Evolutionary conservation across 1,140 invertebrate genomes (phyloP).

Genomic region (Eumaeus atala): DNA sequence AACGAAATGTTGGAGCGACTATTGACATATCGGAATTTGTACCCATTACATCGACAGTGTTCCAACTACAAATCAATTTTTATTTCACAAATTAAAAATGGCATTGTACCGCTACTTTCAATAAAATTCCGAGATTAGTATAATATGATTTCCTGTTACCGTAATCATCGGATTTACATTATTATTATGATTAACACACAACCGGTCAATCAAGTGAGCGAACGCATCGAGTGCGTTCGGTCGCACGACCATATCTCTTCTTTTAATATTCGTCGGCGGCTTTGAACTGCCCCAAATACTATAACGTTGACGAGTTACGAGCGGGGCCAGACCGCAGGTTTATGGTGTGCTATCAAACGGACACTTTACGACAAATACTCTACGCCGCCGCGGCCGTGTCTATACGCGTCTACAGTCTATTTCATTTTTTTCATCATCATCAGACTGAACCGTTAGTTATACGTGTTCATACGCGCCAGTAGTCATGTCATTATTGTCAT

Average conservation of each 20-base stretch:
- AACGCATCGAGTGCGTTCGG: slow-evolving; percentile 29
- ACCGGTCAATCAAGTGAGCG: slow-evolving; percentile 50
- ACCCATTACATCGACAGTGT: too few species aligned
- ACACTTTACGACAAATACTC: slow-evolving; percentile 48
- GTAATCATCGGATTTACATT: slow-evolving; percentile 7
- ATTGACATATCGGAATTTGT: too few species aligned
- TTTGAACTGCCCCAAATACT: slow-evolving; percentile 68
- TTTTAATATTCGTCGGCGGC: slow-evolving; percentile 62
- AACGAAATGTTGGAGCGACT: too few species aligned
- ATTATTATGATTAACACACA: slow-evolving; percentile 14
- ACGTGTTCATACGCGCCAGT: too few species aligned
- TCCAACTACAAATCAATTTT: too few species aligned
- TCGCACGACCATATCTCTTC: slow-evolving; percentile 59
- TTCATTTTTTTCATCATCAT: too few species aligned
- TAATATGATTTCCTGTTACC: slow-evolving; percentile 9
- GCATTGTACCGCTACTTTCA: slow-evolving; percentile 4
- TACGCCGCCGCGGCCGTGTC: slow-evolving; percentile 8
- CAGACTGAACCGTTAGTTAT: too few species aligned
- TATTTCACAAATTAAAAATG: slow-evolving; percentile 3
- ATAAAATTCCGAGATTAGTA: slow-evolving; percentile 6
- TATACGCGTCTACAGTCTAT: too few species aligned
- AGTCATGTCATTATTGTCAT: too few species aligned
- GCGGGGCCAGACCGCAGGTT: slow-evolving; percentile 43
- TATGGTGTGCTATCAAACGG: slow-evolving; percentile 27
- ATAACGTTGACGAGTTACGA: slow-evolving; percentile 64